Evolutionary conservation across 2,888 invertebrate genomes (phyloP), one percentile per base, ranked within the genome.

Genomic region (Melipona beecheii): DNA sequence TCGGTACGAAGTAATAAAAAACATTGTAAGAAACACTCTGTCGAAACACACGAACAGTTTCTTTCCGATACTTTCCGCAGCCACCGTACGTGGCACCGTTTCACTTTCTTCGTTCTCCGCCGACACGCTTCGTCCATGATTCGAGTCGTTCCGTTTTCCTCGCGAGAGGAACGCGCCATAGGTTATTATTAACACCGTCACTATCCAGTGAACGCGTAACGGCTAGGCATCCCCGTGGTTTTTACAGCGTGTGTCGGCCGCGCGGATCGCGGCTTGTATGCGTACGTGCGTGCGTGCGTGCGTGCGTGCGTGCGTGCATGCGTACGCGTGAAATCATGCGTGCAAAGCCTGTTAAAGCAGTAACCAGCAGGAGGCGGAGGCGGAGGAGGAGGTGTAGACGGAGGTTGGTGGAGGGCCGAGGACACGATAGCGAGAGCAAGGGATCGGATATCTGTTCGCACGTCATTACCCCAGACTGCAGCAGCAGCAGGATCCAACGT

Each of bases 391-490:
- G 83, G 80, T 69, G 83, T 69, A 60, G 82, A 76, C 65, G 81
- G 76, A 79, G 84, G 80, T 73, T 75, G 83, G 66, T 68, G 76
- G 71, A 85, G 75, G 72, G 78, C 78, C 78, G 85, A 87, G 89
- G 83, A 85, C 78, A 79, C 87, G 88, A 86, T 83, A 87, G 86
- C 88, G 82, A 79, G 88, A 79, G 88, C 89, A 91, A 93, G 92
- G 93, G 93, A 93, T 93, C 92, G 93, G 94, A 93, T 94, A 94
- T 94, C 94, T 93, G 93, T 94, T 94, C 93, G 94, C 94, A 93
- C 94, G 93, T 94, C 94, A 94, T 94, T 94, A 94, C 94, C 94
- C 92, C 93, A 91, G 92, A 91, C 91, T 88, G 92, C 91, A 90
- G 90, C 91, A 89, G 87, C 89, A 91, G 88, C 91, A 89, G 89